Conservation (phyloP, 2,113 vertebrate species). For the Calonectris borealis region DNA sequence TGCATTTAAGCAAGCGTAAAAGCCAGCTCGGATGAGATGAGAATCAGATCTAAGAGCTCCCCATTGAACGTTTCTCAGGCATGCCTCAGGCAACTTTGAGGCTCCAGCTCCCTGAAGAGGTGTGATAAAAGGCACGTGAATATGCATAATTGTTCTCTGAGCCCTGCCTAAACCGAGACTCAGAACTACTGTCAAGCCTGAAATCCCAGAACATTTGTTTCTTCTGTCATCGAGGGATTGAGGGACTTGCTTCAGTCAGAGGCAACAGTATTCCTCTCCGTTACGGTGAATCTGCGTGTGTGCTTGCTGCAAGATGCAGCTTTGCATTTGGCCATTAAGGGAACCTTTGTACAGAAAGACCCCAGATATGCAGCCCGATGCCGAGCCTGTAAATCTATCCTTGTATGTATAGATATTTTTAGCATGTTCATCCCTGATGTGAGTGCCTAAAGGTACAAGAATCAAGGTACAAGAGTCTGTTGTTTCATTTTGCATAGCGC, state of each 20-base stretch:
- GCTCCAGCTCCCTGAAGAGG: neutral
- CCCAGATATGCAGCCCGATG: neutral
- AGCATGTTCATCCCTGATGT: constrained; percentile 17
- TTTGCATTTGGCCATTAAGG: constrained; percentile 17
- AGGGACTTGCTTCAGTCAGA: neutral
- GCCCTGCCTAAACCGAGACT: neutral
- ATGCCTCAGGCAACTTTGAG: constrained; percentile 28
- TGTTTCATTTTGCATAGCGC: constrained; percentile 42
- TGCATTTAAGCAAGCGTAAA: constrained; percentile 17
- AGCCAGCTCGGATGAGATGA: neutral
- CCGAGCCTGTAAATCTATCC: constrained; percentile 33
- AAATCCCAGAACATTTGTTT: constrained; percentile 27
- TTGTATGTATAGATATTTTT: constrained; percentile 16
- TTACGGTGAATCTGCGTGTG: neutral
- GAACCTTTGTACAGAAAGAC: constrained; percentile 3
- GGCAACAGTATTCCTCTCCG: neutral
- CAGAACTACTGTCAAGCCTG: neutral
- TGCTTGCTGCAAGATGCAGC: constrained; percentile 10
- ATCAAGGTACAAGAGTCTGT: constrained; percentile 7
- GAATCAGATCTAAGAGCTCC: neutral
- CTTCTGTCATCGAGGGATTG: neutral
- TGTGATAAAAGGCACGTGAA: constrained; percentile 40
- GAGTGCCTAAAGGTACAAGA: neutral
- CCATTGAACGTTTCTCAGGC: neutral
- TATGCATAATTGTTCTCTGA: constrained; percentile 8